Percentiles rank a stretch among this genome's conserved stretches.
Evolutionary conservation across 2,113 vertebrate genomes (phyloP).

Genomic region (Steatornis caripensis): DNA sequence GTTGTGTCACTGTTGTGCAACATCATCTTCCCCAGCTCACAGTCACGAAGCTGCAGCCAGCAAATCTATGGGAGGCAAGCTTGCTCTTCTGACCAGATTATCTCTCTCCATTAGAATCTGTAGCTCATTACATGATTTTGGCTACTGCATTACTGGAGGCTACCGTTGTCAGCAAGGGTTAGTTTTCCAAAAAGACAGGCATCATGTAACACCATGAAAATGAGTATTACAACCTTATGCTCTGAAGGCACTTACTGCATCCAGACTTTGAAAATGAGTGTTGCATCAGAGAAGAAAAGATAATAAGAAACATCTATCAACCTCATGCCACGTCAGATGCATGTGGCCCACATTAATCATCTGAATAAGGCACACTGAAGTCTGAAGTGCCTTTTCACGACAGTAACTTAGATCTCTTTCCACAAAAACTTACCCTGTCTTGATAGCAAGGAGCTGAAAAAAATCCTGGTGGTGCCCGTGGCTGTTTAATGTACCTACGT

Average conservation of each 20-base stretch:
- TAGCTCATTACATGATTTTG: neutral
- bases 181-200: neutral
- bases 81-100: conserved; percentile 13
- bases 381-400: conserved; percentile 20
- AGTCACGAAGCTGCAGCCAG: neutral
- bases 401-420: neutral
- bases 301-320: conserved; percentile 22
- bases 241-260: conserved; percentile 7
- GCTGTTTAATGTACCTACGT: conserved; percentile 18
- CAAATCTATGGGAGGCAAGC: neutral
- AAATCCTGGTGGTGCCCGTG: neutral
- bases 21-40: neutral
- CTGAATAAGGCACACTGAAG: conserved; percentile 30
- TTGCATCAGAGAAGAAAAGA: conserved; percentile 36
- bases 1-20: neutral
- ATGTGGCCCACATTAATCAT: conserved; percentile 3
- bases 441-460: neutral
- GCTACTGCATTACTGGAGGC: neutral
- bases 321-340: neutral
- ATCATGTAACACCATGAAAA: neutral
- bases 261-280: neutral
- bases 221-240: conserved; percentile 7
- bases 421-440: neutral
- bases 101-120: neutral
- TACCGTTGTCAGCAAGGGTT: neutral